These are phyloP conservation scores for Ptyas mucosa DNA, from an alignment of 2,113 vertebrate species.

Conservation along the genomic window DNA sequence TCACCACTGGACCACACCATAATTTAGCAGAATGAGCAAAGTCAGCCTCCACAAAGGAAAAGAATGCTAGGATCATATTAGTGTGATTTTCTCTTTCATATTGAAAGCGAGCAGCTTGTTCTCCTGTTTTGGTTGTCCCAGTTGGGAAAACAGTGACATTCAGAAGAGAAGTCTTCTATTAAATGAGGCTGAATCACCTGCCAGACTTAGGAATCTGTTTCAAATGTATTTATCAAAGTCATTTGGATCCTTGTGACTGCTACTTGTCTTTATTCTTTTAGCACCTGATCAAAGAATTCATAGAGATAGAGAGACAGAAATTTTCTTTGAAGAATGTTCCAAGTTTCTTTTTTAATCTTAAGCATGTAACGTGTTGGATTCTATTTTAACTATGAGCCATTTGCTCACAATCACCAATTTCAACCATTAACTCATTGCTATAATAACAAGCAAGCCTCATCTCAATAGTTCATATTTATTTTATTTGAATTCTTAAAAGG, in stretches of 20 bases:
- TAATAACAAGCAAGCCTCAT: not conserved
- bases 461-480: not conserved
- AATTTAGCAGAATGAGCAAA: not conserved
- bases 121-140: not conserved
- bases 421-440: not conserved
- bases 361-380: not conserved
- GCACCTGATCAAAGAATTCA: not conserved
- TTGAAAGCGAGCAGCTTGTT: not conserved
- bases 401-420: not conserved
- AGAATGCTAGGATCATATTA: not conserved
- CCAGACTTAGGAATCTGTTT: not conserved
- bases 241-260: not conserved
- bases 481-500: not conserved
- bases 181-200: not conserved
- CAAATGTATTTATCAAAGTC: not conserved
- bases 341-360: not conserved
- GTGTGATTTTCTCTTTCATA: not conserved
- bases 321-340: constrained; percentile 2
- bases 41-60: not conserved
- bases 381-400: constrained; percentile 6
- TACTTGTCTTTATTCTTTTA: not conserved
- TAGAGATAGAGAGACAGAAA: not conserved
- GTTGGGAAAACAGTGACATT: not conserved
- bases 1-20: not conserved
- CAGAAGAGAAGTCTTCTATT: not conserved